A percentile compares a stretch with the other conserved stretches of the same genome.
phyloP scores from a whole-genome alignment of 2,113 vertebrate species.

The Tupaia chinensis region DNA sequence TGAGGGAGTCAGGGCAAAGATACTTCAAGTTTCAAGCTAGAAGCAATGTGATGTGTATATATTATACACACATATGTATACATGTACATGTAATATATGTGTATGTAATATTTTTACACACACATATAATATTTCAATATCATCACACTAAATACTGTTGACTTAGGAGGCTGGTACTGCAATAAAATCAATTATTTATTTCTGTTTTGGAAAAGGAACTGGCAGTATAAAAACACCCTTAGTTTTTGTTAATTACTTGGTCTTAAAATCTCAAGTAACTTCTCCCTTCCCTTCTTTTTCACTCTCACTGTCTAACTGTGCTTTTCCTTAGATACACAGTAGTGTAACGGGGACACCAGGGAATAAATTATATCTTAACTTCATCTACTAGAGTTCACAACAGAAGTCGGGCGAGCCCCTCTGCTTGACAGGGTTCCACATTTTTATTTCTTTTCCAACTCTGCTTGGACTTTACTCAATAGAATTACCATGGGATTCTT shows the following conservation, averaged over 20 bases:
- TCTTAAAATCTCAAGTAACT: slow-evolving; percentile 38
- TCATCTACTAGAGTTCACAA: neutral
- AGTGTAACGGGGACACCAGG: neutral
- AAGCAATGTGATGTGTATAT: neutral
- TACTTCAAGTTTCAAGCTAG: slow-evolving; percentile 1
- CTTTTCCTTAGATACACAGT: neutral
- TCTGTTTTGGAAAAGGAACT: slow-evolving; percentile 19
- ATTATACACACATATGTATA: too few species aligned
- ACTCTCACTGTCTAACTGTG: neutral
- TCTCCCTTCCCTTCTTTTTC: neutral
- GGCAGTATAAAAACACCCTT: neutral
- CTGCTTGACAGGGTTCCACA: neutral
- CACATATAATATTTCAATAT: neutral
- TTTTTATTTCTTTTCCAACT: neutral
- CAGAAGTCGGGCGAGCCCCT: neutral
- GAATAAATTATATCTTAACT: neutral
- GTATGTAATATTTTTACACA: too few species aligned
- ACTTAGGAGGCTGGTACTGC: slow-evolving; percentile 20
- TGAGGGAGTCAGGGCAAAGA: slow-evolving; percentile 35
- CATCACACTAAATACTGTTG: neutral
- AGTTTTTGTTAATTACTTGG: slow-evolving; percentile 30
- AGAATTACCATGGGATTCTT: neutral
- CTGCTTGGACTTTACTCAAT: slow-evolving; percentile 37
- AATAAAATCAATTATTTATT: slow-evolving; percentile 65
- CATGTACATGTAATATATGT: too few species aligned